Conservation (phyloP, 2,113 vertebrate species). For the Climacteris rufus region DNA sequence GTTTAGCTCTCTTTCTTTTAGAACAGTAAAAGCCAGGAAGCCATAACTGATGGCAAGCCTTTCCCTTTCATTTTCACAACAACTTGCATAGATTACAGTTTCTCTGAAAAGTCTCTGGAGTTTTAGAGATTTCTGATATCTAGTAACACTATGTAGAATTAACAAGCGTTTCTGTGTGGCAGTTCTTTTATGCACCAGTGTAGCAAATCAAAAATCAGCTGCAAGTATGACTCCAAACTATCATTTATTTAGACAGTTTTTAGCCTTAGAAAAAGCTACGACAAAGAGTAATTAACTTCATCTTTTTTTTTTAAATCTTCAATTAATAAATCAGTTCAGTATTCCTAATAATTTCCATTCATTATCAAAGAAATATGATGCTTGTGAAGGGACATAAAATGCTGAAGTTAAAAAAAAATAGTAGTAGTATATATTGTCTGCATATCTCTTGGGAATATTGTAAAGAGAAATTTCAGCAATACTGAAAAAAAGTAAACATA, state of each 20-base stretch:
- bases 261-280: conserved; percentile 31
- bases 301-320: conserved; percentile 27
- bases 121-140: conserved; percentile 29
- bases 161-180: neutral
- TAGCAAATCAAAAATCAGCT: conserved; percentile 21
- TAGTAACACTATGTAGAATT: conserved; percentile 18
- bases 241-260: conserved; percentile 17
- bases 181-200: neutral
- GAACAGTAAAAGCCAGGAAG: neutral
- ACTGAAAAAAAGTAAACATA: neutral
- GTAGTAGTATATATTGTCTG: neutral
- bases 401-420: neutral
- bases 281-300: conserved; percentile 41
- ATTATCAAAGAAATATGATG: neutral
- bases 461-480: neutral
- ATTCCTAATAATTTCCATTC: conserved; percentile 49
- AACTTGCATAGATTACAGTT: neutral
- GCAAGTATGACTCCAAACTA: neutral
- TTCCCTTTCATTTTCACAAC: neutral
- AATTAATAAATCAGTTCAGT: conserved; percentile 55
- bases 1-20: neutral
- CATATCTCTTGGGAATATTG: neutral
- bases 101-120: conserved; percentile 22
- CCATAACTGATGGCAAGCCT: neutral
- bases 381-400: neutral